Evolutionary conservation across 1,140 invertebrate species (phyloP).

Genomic region (Lepeophtheirus salmonis): DNA sequence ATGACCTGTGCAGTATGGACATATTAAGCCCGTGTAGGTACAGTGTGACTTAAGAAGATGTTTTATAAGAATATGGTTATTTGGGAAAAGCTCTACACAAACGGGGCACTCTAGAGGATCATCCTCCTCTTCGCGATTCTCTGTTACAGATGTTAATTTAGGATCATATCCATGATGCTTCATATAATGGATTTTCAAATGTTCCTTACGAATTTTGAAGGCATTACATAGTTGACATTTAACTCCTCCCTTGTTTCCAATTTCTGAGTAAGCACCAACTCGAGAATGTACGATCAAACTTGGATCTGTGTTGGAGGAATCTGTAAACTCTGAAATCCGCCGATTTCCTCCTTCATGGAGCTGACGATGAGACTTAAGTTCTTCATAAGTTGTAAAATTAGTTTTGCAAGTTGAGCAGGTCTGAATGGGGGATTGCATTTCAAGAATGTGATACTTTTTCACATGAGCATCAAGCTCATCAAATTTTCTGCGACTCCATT

Average conservation of each 20-base stretch:
- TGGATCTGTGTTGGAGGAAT: not conserved
- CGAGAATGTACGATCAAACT: not conserved
- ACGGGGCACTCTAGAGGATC: not conserved
- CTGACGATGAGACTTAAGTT: conserved; percentile 5
- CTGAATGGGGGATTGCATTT: conserved; percentile 13
- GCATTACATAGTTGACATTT: conserved; percentile 15
- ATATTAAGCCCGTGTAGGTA: conserved; percentile 1
- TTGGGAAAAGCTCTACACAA: not conserved
- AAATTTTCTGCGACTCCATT: conserved; percentile 5
- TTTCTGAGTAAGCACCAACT: conserved; percentile 9
- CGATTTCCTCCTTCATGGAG: conserved; percentile 8
- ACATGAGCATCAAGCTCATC: conserved; percentile 5
- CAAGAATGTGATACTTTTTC: conserved; percentile 12
- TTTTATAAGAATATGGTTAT: conserved; percentile 10
- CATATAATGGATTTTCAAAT: conserved; percentile 15
- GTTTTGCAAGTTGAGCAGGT: conserved; percentile 13
- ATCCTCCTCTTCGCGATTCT: not conserved
- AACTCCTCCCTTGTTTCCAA: conserved; percentile 5
- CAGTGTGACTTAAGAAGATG: conserved; percentile 11
- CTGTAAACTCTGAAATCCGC: not conserved
- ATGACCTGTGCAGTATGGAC: conserved; percentile 11
- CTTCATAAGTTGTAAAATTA: conserved; percentile 8
- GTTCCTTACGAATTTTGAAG: conserved; percentile 13
- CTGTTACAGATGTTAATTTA: not conserved
- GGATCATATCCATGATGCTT: conserved; percentile 12